phyloP scores from a whole-genome alignment of 2,113 vertebrate species.

The Etheostoma cragini region DNA sequence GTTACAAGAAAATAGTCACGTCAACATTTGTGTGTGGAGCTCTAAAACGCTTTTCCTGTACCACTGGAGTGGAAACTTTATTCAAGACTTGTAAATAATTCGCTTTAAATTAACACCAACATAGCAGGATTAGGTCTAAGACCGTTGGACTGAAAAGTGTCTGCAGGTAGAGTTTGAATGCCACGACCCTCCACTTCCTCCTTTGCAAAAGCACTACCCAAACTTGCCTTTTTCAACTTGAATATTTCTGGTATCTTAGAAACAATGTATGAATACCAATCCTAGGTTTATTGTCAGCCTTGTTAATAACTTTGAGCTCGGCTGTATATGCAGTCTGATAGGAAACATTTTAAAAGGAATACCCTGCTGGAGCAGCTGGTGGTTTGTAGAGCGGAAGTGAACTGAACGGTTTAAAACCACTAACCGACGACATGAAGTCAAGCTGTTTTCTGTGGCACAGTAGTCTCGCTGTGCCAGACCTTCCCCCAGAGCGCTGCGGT shows the following conservation, averaged over 20 bases:
- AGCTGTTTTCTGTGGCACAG: conserved; percentile 15
- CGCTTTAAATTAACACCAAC: too few relatives aligned
- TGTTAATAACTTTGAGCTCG: not conserved
- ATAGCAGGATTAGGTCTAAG: too few relatives aligned
- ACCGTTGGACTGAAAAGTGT: not conserved
- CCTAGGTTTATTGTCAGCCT: not conserved
- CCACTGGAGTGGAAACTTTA: too few relatives aligned
- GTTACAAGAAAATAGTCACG: not conserved
- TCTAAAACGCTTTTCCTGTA: too few relatives aligned
- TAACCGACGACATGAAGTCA: not conserved
- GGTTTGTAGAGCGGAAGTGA: conserved; percentile 46
- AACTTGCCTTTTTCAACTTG: not conserved
- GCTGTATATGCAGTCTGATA: not conserved
- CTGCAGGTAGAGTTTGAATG: not conserved
- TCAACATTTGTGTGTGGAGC: not conserved
- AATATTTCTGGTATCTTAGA: not conserved
- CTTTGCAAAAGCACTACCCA: not conserved
- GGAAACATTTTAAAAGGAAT: not conserved
- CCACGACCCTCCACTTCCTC: too few relatives aligned
- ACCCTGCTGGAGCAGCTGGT: not conserved
- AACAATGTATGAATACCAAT: not conserved
- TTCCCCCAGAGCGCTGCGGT: too few relatives aligned
- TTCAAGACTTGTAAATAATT: too few relatives aligned
- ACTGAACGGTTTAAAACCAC: conserved; percentile 43
- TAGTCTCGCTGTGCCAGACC: not conserved